phyloP scores from a whole-genome alignment of 2,113 vertebrate species.

The Osmerus eperlanus region DNA sequence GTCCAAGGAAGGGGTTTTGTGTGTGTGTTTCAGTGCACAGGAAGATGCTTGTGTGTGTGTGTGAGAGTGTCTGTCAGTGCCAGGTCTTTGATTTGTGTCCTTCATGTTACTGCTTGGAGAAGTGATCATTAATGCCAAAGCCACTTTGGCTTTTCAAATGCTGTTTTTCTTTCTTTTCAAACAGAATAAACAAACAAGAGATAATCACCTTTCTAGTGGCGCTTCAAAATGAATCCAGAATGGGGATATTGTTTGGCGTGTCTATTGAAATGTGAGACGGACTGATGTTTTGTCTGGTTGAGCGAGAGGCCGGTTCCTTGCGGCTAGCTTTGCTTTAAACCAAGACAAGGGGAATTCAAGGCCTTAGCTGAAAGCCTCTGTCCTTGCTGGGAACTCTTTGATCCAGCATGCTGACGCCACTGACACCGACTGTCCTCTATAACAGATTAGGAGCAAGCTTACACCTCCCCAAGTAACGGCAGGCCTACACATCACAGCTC shows the following conservation, averaged over 20 bases:
- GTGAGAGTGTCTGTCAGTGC: constrained; percentile 74
- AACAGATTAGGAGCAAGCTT: too few relatives aligned
- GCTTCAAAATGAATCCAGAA: constrained; percentile 63
- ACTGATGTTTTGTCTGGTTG: constrained; percentile 48
- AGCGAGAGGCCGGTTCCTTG: constrained; percentile 57
- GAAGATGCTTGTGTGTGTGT: constrained; percentile 43
- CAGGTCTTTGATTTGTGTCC: constrained; percentile 81
- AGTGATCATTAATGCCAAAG: constrained; percentile 78
- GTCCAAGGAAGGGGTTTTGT: constrained; percentile 79
- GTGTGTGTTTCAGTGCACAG: constrained; percentile 27
- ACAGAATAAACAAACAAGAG: constrained; percentile 76
- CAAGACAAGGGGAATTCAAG: constrained; percentile 44
- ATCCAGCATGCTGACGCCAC: too few relatives aligned
- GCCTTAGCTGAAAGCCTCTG: neutral
- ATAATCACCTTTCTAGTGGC: constrained; percentile 75
- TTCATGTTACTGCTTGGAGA: constrained; percentile 79
- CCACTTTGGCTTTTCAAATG: constrained; percentile 76
- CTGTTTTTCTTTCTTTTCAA: constrained; percentile 71
- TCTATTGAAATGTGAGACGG: constrained; percentile 57
- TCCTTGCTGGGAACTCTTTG: neutral
- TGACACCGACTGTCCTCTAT: too few relatives aligned
- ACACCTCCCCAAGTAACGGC: too few relatives aligned
- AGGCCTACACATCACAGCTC: too few relatives aligned
- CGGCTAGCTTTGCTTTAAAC: constrained; percentile 41
- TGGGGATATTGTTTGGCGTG: constrained; percentile 54